phyloP scores from a whole-genome alignment of 1,140 invertebrate genomes.

The Euwallacea fornicatus region DNA sequence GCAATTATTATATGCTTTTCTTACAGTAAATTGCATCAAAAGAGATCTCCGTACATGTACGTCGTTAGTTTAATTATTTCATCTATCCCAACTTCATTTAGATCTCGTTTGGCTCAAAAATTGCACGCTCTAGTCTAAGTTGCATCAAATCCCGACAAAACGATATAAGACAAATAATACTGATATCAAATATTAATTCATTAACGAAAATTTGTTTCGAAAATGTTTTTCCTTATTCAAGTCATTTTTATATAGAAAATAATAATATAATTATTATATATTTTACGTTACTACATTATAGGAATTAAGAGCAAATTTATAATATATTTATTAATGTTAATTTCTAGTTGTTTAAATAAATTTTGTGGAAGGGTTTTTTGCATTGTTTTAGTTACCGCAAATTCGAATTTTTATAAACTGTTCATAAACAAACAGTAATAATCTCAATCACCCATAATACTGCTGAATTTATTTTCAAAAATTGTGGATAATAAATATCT shows the following conservation, averaged over 20 bases:
- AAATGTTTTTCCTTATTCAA: slow-evolving; percentile 6
- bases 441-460: no score
- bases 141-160: no score
- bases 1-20: not conserved
- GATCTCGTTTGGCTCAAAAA: not conserved
- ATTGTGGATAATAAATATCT: no score
- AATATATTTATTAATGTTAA: slow-evolving; percentile 43
- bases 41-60: not conserved
- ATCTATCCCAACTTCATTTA: not conserved
- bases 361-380: slow-evolving; percentile 40
- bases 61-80: slow-evolving; percentile 3
- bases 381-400: no score
- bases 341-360: slow-evolving; percentile 42
- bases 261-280: slow-evolving; percentile 1
- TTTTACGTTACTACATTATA: slow-evolving; percentile 23
- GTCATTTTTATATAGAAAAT: slow-evolving; percentile 18
- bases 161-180: no score
- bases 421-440: no score
- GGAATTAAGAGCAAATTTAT: slow-evolving; percentile 34
- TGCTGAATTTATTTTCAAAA: no score
- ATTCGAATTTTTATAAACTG: no score
- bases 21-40: slow-evolving; percentile 12
- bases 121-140: not conserved
- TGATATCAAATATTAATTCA: no score
- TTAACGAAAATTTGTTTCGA: not conserved